Percentiles rank a stretch among this genome's conserved stretches.
Conservation (phyloP, 2,113 vertebrate species). For the human region DNA sequence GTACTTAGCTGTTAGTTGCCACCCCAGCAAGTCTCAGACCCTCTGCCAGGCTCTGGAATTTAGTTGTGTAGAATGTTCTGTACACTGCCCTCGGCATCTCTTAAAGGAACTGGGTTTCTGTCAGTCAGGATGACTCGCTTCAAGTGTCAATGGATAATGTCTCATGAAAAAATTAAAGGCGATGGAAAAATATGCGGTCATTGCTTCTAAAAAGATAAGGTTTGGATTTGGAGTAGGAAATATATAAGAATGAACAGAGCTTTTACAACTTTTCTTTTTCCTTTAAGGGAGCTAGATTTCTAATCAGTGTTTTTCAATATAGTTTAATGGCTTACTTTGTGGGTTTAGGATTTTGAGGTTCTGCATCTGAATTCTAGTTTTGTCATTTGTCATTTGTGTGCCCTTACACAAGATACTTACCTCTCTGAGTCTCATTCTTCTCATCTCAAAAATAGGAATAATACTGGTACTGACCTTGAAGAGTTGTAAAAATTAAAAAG, state of each 20-base stretch:
- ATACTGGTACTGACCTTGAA: neutral
- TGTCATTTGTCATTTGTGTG: neutral
- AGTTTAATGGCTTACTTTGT: neutral
- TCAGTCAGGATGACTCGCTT: slow-evolving; percentile 38
- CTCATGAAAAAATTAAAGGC: slow-evolving; percentile 48
- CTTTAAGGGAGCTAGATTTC: neutral
- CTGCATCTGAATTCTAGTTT: neutral
- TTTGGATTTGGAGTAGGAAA: neutral
- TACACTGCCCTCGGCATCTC: slow-evolving; percentile 8
- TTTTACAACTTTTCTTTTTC: neutral
- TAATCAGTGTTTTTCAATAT: neutral
- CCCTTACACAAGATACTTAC: no score
- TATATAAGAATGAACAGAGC: neutral
- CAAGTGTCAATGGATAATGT: slow-evolving; percentile 12
- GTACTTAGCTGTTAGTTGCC: slow-evolving; percentile 81
- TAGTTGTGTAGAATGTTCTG: slow-evolving; percentile 50
- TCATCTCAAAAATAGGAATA: neutral
- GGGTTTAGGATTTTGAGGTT: neutral
- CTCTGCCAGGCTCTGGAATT: slow-evolving; percentile 76
- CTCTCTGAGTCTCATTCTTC: neutral
- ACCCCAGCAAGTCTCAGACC: slow-evolving; percentile 77
- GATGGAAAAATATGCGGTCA: neutral
- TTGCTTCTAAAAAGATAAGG: neutral
- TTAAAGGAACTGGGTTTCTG: slow-evolving; percentile 66
- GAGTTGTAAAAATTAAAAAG: neutral